Conservation (phyloP, 2,113 vertebrate species). For the Heterotilapia buettikoferi region DNA sequence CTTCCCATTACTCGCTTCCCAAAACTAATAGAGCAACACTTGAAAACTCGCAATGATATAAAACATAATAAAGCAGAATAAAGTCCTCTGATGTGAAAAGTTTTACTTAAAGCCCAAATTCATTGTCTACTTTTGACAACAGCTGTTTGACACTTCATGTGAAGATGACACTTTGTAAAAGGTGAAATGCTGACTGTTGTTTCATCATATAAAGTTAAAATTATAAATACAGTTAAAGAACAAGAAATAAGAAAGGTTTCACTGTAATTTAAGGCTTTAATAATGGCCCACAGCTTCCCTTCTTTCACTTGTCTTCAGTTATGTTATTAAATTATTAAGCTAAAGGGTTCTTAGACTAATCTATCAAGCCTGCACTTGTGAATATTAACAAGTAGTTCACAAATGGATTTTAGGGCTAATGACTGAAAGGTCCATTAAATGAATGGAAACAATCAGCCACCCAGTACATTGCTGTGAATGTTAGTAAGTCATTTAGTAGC, state of each 20-base stretch:
- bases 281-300: background rate
- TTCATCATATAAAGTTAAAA: background rate
- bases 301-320: background rate
- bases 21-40: background rate
- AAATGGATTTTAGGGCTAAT: background rate
- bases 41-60: background rate
- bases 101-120: background rate
- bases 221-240: background rate
- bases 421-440: background rate
- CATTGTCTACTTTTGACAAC: background rate
- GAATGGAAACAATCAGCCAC: background rate
- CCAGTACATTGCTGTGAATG: background rate
- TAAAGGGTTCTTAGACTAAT: background rate
- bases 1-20: background rate
- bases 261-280: background rate
- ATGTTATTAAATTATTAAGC: background rate
- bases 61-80: background rate
- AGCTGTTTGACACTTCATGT: background rate
- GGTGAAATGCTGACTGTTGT: background rate
- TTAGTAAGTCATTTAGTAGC: background rate
- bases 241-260: background rate
- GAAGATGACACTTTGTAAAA: background rate
- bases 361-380: background rate
- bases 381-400: background rate
- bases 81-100: background rate